A percentile compares a stretch with the other conserved stretches of the same genome.
Evolutionary conservation across 23 tunicate genomes (phyloP).

Genomic region (Trididemnum nubilum): DNA sequence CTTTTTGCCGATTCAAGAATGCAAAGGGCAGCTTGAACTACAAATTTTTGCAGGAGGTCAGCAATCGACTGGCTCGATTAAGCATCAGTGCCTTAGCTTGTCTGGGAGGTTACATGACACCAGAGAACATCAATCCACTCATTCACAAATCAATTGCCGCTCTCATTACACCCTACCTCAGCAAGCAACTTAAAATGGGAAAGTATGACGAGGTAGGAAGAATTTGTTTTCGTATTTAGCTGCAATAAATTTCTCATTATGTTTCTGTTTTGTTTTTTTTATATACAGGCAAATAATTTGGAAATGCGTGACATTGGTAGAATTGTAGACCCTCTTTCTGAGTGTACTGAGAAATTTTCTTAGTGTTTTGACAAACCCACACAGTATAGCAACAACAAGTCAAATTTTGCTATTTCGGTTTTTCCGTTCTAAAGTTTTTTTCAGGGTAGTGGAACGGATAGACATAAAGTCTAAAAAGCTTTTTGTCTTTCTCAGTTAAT

Average conservation of each 20-base stretch:
- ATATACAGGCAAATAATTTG: background rate
- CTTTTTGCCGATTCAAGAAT: too few species aligned
- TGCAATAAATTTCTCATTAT: background rate
- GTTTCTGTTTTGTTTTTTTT: background rate
- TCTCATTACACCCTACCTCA: constrained; percentile 86
- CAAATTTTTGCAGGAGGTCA: constrained; percentile 58
- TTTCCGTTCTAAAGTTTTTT: too few species aligned
- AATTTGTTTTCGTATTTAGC: background rate
- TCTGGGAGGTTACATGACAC: constrained; percentile 70
- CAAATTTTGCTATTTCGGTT: too few species aligned
- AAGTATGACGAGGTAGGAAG: constrained; percentile 80
- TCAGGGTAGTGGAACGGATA: too few species aligned
- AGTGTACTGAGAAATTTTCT: too few species aligned
- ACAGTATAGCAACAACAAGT: too few species aligned
- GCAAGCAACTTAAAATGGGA: constrained; percentile 62
- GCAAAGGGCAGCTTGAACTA: too few species aligned
- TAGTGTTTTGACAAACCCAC: too few species aligned
- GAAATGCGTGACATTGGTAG: background rate
- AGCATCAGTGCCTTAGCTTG: constrained; percentile 90
- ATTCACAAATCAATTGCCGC: constrained; percentile 75
- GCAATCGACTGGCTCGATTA: constrained; percentile 82
- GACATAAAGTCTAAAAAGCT: too few species aligned
- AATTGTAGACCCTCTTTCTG: background rate
- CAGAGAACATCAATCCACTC: constrained; percentile 69
- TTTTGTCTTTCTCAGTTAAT: too few species aligned